Percentiles rank a stretch among this genome's conserved stretches.
phyloP scores from a whole-genome alignment of 2,113 vertebrate species.

The Steatornis caripensis region DNA sequence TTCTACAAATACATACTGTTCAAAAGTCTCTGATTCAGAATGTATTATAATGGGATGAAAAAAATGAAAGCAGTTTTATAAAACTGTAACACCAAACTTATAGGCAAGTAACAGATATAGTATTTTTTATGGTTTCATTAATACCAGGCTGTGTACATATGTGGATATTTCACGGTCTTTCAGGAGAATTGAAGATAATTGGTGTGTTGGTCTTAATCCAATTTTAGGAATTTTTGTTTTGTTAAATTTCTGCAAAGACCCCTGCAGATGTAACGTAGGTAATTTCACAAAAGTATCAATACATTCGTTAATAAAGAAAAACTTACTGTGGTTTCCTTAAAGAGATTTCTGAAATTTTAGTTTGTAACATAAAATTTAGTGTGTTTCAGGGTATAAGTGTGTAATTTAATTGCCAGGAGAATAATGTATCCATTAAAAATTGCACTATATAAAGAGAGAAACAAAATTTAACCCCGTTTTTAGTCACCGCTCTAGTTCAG shows the following conservation, averaged over 20 bases:
- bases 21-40: neutral
- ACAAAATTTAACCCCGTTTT: neutral
- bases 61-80: neutral
- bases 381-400: neutral
- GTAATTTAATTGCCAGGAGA: neutral
- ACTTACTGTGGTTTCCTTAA: neutral
- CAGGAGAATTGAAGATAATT: neutral
- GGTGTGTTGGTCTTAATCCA: neutral
- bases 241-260: neutral
- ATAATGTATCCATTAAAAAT: neutral
- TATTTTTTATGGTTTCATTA: neutral
- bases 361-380: neutral
- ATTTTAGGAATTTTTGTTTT: neutral
- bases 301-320: neutral
- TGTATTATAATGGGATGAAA: neutral
- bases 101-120: neutral
- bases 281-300: neutral
- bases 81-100: neutral
- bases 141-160: neutral
- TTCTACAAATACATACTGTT: rapidly evolving
- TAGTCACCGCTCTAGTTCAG: neutral
- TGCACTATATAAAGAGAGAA: neutral
- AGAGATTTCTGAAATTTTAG: neutral
- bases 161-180: neutral
- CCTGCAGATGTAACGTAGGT: neutral